A percentile compares a stretch with the other conserved stretches of the same genome.
Conservation (phyloP, 2,113 vertebrate species). For the Peromyscus maniculatus region DNA sequence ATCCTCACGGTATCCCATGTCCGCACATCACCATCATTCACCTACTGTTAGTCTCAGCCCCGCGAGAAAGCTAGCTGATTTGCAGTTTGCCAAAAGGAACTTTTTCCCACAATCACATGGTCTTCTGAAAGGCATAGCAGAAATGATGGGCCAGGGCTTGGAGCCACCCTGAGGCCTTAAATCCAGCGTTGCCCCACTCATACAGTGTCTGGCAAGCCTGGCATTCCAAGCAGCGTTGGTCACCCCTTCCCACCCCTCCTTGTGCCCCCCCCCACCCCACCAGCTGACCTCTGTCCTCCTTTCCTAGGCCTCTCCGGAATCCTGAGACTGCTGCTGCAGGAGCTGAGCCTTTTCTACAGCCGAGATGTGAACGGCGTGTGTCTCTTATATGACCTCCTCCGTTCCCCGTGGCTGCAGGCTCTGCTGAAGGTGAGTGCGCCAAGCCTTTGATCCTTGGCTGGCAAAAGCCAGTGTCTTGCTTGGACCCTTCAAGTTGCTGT, state of each 20-base stretch:
- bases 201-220: fast-evolving
- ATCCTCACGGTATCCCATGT: not conserved
- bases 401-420: conserved; percentile 93
- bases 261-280: not conserved
- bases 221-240: no score
- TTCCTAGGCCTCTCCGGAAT: conserved; percentile 91
- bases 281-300: not conserved
- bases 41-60: not conserved
- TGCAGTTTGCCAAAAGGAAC: not conserved
- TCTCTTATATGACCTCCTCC: conserved; percentile 92
- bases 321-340: conserved; percentile 91
- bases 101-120: not conserved
- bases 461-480: no score
- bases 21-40: not conserved
- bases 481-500: not conserved
- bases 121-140: not conserved
- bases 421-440: conserved; percentile 91
- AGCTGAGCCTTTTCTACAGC: conserved; percentile 90
- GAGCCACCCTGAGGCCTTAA: not conserved
- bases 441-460: not conserved
- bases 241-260: not conserved
- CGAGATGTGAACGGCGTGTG: conserved; percentile 90
- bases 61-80: not conserved
- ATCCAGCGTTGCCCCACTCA: not conserved
- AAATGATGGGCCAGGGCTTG: not conserved